phyloP scores from a whole-genome alignment of 2,113 vertebrate species.

The Andinoacara biseriatus region DNA sequence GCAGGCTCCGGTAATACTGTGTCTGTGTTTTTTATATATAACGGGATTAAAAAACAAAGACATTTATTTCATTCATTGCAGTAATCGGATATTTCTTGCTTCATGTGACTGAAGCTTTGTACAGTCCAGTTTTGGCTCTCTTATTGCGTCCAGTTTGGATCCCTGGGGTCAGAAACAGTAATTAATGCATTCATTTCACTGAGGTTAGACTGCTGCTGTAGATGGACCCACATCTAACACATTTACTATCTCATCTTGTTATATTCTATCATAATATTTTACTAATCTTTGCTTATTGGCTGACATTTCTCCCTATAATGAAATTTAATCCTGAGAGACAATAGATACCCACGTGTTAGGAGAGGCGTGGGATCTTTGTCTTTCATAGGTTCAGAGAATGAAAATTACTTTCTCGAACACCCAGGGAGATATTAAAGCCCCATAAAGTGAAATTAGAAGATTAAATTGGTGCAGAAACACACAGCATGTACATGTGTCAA shows the following conservation, averaged over 20 bases:
- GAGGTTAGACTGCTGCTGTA: accelerated
- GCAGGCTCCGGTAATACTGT: neutral
- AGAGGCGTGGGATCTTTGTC: neutral
- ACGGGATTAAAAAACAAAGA: neutral
- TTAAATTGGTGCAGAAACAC: neutral
- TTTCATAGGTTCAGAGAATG: neutral
- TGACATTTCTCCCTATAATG: neutral
- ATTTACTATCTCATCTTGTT: neutral
- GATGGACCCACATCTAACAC: neutral
- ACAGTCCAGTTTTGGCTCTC: neutral
- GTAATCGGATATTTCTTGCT: neutral
- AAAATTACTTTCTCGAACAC: neutral
- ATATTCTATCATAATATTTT: neutral
- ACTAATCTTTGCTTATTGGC: neutral
- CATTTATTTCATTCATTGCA: neutral
- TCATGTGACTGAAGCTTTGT: neutral
- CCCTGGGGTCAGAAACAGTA: neutral
- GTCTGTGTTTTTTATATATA: neutral
- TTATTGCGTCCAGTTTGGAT: accelerated
- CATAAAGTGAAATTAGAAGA: slow-evolving; percentile 1
- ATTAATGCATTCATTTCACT: neutral
- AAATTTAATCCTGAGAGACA: neutral
- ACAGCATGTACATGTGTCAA: neutral
- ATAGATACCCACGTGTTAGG: neutral
- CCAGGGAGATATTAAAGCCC: neutral